These are phyloP conservation scores for Anodontia alba DNA, from an alignment of 2,888 invertebrate species.

Conservation along the genomic window DNA sequence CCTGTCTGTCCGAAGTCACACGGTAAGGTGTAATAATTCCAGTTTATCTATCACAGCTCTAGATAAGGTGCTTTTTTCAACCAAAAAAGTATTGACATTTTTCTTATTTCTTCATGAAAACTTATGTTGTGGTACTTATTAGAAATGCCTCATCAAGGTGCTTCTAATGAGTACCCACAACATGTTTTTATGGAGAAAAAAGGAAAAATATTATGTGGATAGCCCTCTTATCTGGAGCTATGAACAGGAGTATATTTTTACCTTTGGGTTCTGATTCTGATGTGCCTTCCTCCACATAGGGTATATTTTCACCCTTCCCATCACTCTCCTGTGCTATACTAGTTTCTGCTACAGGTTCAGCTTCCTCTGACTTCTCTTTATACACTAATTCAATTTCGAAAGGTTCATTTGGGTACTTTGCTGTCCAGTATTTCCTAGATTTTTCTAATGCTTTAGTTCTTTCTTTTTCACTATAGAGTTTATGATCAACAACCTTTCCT, in stretches of 20 bases:
- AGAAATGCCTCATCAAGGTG: no score
- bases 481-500: slow-evolving; percentile 84
- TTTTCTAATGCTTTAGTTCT: slow-evolving; percentile 76
- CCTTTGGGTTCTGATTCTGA: not conserved
- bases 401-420: slow-evolving; percentile 78
- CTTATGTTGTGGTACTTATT: no score
- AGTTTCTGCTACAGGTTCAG: not conserved
- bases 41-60: no score
- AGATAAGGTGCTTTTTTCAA: no score
- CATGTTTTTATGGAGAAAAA: no score
- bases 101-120: no score
- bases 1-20: no score
- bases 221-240: no score
- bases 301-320: slow-evolving; percentile 5
- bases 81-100: no score
- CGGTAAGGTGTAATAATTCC: no score
- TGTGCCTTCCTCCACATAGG: slow-evolving; percentile 1
- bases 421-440: slow-evolving; percentile 76
- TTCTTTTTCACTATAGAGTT: slow-evolving; percentile 79
- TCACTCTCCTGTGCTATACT: slow-evolving; percentile 17
- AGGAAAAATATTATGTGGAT: no score
- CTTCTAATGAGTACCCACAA: no score
- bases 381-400: slow-evolving; percentile 75
- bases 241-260: not conserved
- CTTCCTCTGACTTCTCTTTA: slow-evolving; percentile 36